Base-by-base conservation (phyloP, 2,797 vertebrate genomes). In the Gymnodraco acuticeps region DNA sequence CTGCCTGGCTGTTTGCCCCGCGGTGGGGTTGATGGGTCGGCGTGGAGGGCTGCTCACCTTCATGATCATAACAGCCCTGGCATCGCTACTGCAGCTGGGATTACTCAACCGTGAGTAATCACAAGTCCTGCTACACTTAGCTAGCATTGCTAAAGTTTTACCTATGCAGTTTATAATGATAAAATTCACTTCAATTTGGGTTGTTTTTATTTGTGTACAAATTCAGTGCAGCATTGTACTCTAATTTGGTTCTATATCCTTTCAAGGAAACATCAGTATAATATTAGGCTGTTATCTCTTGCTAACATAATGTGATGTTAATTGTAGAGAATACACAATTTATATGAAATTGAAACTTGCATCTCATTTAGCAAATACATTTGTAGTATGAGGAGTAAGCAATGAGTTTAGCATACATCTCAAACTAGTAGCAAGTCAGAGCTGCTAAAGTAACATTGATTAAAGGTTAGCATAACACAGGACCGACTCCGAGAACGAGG, bases 51-150 rank as follows among this genome's bases (percentile, higher is more conserved):
- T 99, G 68, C 95, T 99, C 74, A 96, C 97, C 70, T 99, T 99
- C 92, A 99, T 99, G 97, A 99, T 99, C 82, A 94, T 98, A 42
- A 98, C 97, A 0, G 97, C 97, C 10, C 92, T 99, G 82, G 97
- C 98, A 1, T 99, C 97, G 0, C 96, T 99, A 8, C 94, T 99
- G 42, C 97, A 99, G 92, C 96, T 99, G 17, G 98, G 98, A 50
- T 94, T 99, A 70, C 97, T 99, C 66, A 99, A 98, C 94, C 80
- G 97, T 99, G 84, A 97, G 98, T 96, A 4, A 46, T 10, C 43
- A 16, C 13, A 46, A 54, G 41, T 59, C 46, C 55, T 4, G 47
- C 31, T 60, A n/a, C 33, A 4, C 12, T 56, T 46, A n/a, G 17
- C 43, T 48, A 47, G 10, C 20, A 73, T 16, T 7, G 20, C 12